Conservation (phyloP, 2,888 invertebrate genomes). For the Mesorhabditis spiculigera region DNA sequence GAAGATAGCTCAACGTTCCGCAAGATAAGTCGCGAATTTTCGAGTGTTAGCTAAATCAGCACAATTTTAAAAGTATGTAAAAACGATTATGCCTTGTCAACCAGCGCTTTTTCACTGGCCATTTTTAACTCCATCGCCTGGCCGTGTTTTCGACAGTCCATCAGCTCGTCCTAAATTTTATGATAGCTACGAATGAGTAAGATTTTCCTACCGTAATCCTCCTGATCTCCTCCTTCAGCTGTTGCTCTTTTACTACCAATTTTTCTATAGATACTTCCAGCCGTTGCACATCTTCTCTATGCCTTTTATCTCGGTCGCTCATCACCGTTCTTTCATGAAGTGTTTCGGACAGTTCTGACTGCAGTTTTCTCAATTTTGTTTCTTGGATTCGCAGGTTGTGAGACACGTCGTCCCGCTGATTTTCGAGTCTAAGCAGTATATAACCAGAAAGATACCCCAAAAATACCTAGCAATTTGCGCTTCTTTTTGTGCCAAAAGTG, state of each 20-base stretch:
- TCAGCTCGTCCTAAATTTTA: not conserved
- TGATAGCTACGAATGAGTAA: not conserved
- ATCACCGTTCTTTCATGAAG: not conserved
- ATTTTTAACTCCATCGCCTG: not conserved
- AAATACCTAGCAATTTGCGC: slow-evolving; percentile 11
- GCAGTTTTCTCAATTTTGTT: not conserved
- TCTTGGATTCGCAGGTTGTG: not conserved
- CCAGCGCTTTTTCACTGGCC: not conserved
- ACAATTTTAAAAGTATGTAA: not conserved
- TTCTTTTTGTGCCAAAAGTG: slow-evolving; percentile 38
- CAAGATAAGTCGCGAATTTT: not conserved
- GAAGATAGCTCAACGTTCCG: not conserved
- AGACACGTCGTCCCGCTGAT: not conserved
- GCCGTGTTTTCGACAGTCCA: slow-evolving; percentile 1
- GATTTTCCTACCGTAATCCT: not conserved
- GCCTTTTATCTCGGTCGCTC: not conserved
- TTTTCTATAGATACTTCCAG: not conserved
- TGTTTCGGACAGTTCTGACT: not conserved
- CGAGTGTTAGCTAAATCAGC: not conserved
- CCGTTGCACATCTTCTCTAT: slow-evolving; percentile 1
- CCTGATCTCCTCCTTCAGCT: not conserved
- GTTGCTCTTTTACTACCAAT: not conserved
- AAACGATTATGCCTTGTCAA: not conserved
- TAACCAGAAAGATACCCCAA: not conserved
- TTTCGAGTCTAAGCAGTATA: not conserved